Base-by-base conservation (phyloP, 2,888 invertebrate genomes). In the Polyommatus iphigenia region DNA sequence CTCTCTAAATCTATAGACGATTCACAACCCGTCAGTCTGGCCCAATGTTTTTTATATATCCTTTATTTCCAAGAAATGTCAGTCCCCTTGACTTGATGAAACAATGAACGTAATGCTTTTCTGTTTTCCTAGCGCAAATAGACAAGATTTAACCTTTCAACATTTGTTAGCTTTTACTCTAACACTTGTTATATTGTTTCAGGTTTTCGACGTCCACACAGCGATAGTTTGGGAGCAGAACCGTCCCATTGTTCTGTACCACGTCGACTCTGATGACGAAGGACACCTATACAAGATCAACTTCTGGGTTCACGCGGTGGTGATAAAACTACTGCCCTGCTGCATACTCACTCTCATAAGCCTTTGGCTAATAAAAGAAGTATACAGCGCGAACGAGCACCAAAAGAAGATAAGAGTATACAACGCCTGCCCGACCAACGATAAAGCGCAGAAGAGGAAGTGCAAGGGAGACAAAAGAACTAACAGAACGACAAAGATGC, bases 401-500 rank as follows among this genome's bases (percentile, higher is more conserved):
- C 96, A 96, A 86, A 96, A 95, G 83, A 94, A 95, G 76, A 95
- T 95, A 73, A 90, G 95, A 20, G 86, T 94, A 0, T 93, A 93
- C 83, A 92, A 90, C 79, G 87, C 92, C 10, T 93, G 93, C 62
- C 91, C 92, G 0, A 89, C 91, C 0, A 91, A 86, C 77, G 90
- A 88, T 76, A 93, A 92, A 82, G 88, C 87, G 20, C 82, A 86
- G 1, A 91, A 91, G 80, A 86, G 93, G 0, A 92, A 93, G 75
- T 90, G 86, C 79, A 93, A 93, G 84, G 91, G 91, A 1, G 92
- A 93, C 59, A 90, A 88, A 82, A 83, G 93, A 82, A 91, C 91
- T 18, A 98, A 98, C 87, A 95, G 98, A 81, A 99, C 98, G 0
- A 99, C 98, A 0, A 96, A 96, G 87, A 98, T 99, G 96, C 91